Percentiles rank a stretch among this genome's conserved stretches.
Evolutionary conservation across 2,797 vertebrate genomes (phyloP).

Genomic region (Macroramphosus scolopax): DNA sequence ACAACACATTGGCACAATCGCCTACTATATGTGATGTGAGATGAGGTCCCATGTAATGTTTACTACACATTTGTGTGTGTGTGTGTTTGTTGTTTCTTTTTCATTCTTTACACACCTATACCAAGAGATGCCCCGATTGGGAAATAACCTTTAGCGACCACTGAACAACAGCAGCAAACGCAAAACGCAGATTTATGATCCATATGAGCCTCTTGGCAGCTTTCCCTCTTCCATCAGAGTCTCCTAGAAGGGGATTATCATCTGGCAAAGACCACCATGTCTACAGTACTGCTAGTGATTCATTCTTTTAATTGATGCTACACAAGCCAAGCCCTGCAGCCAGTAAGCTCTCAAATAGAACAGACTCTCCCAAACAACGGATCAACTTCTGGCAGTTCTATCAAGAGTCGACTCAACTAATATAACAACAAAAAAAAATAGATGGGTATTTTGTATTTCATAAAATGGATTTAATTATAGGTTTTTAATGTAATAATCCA

Average conservation of each 20-base stretch:
- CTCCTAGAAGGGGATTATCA: slow-evolving; percentile 38
- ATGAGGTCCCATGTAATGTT: too few relatives aligned
- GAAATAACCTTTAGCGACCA: slow-evolving; percentile 22
- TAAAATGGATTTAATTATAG: too few relatives aligned
- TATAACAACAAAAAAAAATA: slow-evolving; percentile 3
- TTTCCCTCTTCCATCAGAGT: slow-evolving; percentile 23
- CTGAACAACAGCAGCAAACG: slow-evolving; percentile 28
- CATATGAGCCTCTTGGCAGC: slow-evolving; percentile 29
- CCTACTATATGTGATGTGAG: too few relatives aligned
- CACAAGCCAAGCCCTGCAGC: slow-evolving; percentile 42
- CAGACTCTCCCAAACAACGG: slow-evolving; percentile 23
- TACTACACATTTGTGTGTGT: neutral
- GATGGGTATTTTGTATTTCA: neutral
- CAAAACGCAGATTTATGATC: slow-evolving; percentile 12
- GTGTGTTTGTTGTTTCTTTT: neutral
- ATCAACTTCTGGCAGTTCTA: slow-evolving; percentile 20
- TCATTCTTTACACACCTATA: slow-evolving; percentile 6
- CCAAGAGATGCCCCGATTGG: slow-evolving; percentile 7
- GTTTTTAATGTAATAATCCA: neutral
- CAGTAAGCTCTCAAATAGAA: slow-evolving; percentile 34
- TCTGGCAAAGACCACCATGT: slow-evolving; percentile 53
- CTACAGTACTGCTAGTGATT: slow-evolving; percentile 55
- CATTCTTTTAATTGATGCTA: slow-evolving; percentile 53
- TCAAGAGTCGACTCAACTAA: slow-evolving; percentile 7
- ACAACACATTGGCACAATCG: too few relatives aligned